Evolutionary conservation across 2,113 vertebrate genomes (phyloP), one percentile per base, ranked within the genome.

Genomic region (Pampusana beccarii): DNA sequence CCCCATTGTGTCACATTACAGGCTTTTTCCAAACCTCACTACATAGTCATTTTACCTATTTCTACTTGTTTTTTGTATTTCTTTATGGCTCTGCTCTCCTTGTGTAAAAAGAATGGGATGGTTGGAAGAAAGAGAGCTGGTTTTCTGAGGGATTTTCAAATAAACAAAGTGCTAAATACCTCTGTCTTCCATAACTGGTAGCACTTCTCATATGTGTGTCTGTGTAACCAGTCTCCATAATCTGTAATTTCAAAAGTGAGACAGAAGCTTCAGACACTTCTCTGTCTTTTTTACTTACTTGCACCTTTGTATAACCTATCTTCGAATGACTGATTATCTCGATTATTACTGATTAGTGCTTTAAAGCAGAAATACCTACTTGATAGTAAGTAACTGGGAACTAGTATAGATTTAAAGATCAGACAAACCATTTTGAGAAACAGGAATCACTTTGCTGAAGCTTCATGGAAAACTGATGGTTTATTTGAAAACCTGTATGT

Each of bases 161-260:
- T 62, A 75, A 40, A 5, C 0, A 0, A 84, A 66, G 6, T 54
- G 19, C 48, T 64, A n/a, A 72, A 21, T n/a, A 34, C 3, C 18
- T 80, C 6, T 12, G 20, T 44, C 13, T 65, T 81, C 26, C 3
- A 0, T 58, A 58, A 46, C 9, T 42, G 24, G 31, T 67, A 64
- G 51, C 3, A 9, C 5, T 61, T 56, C 10, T 28, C 0, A 0
- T 34, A 0, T 61, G 13, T 56, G 4, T 56, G 0, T 67, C 24
- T 64, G 44, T 46, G 44, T 46, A 65, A 46, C 16, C 11, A 46
- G 25, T 33, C 24, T 61, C 40, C 0, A 0, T 75, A 75, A n/a
- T 46, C 2, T 0, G n/a, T n/a, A n/a, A n/a, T n/a, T n/a, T n/a
- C n/a, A n/a, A n/a, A n/a, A n/a, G n/a, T n/a, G 19, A 61, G 34